phyloP scores from a whole-genome alignment of 23 tunicate genomes.

The Trididemnum clinides region DNA sequence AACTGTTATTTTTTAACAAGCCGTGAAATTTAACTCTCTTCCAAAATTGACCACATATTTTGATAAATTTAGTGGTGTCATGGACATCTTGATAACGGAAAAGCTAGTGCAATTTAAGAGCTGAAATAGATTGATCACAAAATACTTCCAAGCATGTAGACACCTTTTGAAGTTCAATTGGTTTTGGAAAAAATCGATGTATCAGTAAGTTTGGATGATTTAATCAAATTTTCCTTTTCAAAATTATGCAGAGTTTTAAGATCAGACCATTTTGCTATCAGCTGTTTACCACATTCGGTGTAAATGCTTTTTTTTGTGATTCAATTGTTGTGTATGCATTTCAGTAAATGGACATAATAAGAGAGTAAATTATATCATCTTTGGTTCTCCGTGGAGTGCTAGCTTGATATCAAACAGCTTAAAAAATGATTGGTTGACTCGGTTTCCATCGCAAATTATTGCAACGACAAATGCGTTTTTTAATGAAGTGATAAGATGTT shows the following conservation, averaged over 20 bases:
- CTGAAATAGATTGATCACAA: constrained; percentile 2
- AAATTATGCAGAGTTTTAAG: neutral
- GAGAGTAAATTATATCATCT: neutral
- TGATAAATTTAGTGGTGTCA: neutral
- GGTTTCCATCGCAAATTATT: constrained; percentile 20
- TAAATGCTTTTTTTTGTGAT: neutral
- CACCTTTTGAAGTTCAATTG: constrained; percentile 8
- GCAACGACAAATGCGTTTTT: neutral
- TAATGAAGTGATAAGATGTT: neutral
- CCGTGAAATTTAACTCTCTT: constrained; percentile 17
- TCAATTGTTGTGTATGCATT: constrained; percentile 18
- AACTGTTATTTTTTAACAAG: no score
- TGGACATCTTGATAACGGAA: neutral
- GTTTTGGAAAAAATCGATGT: neutral
- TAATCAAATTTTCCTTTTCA: neutral
- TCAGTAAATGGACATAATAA: constrained; percentile 24
- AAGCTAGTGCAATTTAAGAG: neutral
- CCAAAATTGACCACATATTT: constrained; percentile 17
- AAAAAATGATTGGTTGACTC: constrained; percentile 4
- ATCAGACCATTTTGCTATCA: constrained; percentile 1
- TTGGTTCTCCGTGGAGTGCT: neutral
- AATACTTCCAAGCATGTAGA: neutral
- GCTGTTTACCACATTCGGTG: neutral
- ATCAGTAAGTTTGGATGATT: neutral
- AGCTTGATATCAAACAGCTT: neutral